These are phyloP conservation scores for Urocyon cinereoargenteus DNA, from an alignment of 2,797 vertebrate genomes.

Conservation along the genomic window DNA sequence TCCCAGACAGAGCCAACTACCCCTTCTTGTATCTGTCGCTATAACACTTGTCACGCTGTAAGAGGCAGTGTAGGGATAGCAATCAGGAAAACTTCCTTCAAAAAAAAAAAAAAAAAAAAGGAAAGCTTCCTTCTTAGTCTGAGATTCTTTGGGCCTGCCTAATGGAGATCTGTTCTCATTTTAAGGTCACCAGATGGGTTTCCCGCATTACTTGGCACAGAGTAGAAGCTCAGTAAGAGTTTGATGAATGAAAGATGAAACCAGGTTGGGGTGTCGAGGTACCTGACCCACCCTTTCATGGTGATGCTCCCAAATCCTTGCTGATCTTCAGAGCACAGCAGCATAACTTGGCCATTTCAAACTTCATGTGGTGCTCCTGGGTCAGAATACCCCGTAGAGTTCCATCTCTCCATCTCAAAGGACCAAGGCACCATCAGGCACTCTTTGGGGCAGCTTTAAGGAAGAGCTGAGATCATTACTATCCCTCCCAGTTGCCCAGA, in stretches of 20 bases:
- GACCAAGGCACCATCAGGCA: neutral
- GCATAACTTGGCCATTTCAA: neutral
- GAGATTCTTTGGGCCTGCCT: neutral
- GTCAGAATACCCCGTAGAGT: neutral
- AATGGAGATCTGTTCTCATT: neutral
- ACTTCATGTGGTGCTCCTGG: neutral
- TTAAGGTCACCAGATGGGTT: constrained; percentile 15
- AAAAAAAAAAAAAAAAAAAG: too few species aligned
- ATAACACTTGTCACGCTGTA: neutral
- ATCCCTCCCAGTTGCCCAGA: neutral
- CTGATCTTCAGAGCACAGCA: neutral
- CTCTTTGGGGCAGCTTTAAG: neutral
- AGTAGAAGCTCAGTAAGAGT: neutral
- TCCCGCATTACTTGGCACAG: neutral
- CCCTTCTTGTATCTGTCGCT: neutral
- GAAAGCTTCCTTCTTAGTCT: neutral
- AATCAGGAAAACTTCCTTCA: neutral
- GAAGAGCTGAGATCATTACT: neutral
- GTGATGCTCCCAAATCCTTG: neutral
- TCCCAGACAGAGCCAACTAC: neutral
- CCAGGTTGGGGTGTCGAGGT: neutral
- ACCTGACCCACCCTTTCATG: neutral
- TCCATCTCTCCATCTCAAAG: neutral
- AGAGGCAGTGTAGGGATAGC: neutral
- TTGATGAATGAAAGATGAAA: neutral